Conservation (phyloP, 2,113 vertebrate species). For the Nothoprocta perdicaria region DNA sequence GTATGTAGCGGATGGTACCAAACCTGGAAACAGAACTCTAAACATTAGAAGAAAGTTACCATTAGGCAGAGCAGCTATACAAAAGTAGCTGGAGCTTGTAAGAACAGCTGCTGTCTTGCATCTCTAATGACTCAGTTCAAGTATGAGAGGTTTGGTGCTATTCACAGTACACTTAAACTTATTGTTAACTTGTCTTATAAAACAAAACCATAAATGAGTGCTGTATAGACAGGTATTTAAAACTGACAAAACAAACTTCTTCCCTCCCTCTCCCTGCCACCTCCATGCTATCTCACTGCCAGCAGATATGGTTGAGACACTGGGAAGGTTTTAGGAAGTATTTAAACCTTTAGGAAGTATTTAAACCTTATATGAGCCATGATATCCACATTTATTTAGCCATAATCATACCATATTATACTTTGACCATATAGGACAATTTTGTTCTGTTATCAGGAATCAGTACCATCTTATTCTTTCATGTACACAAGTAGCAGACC, state of each 20-base stretch:
- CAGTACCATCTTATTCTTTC: neutral
- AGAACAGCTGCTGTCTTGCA: neutral
- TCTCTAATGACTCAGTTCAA: neutral
- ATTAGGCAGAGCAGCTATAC: neutral
- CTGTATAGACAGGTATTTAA: neutral
- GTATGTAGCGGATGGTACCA: neutral
- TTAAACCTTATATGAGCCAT: neutral
- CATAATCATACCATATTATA: neutral
- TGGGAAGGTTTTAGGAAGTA: neutral
- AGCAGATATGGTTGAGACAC: neutral
- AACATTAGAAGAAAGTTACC: neutral
- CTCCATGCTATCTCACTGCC: neutral
- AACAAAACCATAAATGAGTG: neutral
- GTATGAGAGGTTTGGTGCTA: neutral
- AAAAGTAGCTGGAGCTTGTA: neutral
- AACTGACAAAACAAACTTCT: neutral
- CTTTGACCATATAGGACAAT: neutral
- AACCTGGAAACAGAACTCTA: neutral
- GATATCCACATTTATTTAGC: neutral
- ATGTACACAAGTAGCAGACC: neutral
- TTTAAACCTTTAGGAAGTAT: neutral
- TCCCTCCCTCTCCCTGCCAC: neutral
- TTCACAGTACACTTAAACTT: neutral
- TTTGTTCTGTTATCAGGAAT: neutral
- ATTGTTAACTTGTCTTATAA: neutral